These are phyloP conservation scores for Pseudopleuronectes americanus DNA, from an alignment of 2,797 vertebrate genomes.

Conservation along the genomic window DNA sequence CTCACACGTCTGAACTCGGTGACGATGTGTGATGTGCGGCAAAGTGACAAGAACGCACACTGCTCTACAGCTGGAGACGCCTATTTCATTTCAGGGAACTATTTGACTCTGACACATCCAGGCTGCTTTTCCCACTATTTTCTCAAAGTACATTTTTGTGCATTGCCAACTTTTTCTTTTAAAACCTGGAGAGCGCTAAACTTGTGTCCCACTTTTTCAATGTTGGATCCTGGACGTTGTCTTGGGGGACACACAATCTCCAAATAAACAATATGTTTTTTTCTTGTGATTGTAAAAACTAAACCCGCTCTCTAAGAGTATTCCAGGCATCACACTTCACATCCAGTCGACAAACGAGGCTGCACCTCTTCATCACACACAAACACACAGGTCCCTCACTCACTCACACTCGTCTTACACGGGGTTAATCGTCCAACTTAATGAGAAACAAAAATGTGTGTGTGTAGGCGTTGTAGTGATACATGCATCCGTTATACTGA, in stretches of 20 bases:
- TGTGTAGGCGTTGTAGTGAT: conserved; percentile 88
- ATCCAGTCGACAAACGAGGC: conserved; percentile 39
- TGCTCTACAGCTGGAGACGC: not conserved
- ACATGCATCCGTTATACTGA: conserved; percentile 91
- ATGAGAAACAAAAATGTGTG: conserved; percentile 69
- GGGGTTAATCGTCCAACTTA: conserved; percentile 70
- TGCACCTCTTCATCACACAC: conserved; percentile 41
- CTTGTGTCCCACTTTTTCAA: conserved; percentile 22
- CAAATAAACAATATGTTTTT: conserved; percentile 44
- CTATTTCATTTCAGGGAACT: not conserved
- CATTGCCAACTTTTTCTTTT: conserved; percentile 2
- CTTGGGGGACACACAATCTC: conserved; percentile 39
- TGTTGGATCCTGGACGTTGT: conserved; percentile 21
- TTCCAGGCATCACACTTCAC: conserved; percentile 13
- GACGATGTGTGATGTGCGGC: conserved; percentile 8
- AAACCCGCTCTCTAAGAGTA: conserved; percentile 21
- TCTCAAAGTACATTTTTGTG: not conserved
- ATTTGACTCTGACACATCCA: conserved; percentile 7
- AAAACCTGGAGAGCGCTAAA: conserved; percentile 10
- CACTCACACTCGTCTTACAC: conserved; percentile 39
- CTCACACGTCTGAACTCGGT: not conserved
- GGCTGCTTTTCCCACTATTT: not conserved
- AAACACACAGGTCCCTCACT: conserved; percentile 33
- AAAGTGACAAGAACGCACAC: conserved; percentile 4
- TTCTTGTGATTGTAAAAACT: conserved; percentile 42